Conservation (phyloP, 64 coral and sea anemone genomes). For the Montipora capricornis region DNA sequence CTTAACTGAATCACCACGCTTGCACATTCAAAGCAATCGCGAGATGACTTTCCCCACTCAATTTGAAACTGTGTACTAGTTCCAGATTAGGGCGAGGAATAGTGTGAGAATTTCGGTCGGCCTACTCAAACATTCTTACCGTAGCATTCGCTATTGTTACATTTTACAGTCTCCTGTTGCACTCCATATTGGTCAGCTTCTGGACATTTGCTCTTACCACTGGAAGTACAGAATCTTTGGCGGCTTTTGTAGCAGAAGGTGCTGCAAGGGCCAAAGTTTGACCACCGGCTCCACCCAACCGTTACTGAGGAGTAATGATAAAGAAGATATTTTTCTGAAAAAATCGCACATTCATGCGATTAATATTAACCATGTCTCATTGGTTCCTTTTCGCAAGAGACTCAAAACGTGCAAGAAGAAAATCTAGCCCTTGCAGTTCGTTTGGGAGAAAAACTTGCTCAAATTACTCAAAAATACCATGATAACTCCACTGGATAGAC, state of each 20-base stretch:
- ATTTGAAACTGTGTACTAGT: neutral
- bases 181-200: slow-evolving; percentile 82
- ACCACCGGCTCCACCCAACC: slow-evolving; percentile 82
- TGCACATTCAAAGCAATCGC: too few species aligned
- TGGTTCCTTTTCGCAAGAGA: too few species aligned
- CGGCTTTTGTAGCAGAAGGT: slow-evolving; percentile 58
- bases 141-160: slow-evolving; percentile 63
- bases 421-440: too few species aligned
- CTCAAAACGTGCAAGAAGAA: too few species aligned
- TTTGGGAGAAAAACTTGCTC: too few species aligned
- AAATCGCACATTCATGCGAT: too few species aligned
- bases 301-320: neutral
- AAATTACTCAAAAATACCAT: too few species aligned
- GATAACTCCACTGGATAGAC: too few species aligned
- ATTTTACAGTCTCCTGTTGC: slow-evolving; percentile 63
- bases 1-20: too few species aligned
- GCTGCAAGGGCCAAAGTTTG: slow-evolving; percentile 80
- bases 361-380: too few species aligned
- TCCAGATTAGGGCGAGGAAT: neutral
- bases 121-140: slow-evolving; percentile 19
- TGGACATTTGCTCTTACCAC: slow-evolving; percentile 53
- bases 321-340: neutral
- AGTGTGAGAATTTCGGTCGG: too few species aligned
- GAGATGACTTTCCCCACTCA: too few species aligned
- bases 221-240: slow-evolving; percentile 82